These are phyloP conservation scores for Mus spicilegus DNA, from an alignment of 2,113 vertebrate genomes.

Conservation along the genomic window DNA sequence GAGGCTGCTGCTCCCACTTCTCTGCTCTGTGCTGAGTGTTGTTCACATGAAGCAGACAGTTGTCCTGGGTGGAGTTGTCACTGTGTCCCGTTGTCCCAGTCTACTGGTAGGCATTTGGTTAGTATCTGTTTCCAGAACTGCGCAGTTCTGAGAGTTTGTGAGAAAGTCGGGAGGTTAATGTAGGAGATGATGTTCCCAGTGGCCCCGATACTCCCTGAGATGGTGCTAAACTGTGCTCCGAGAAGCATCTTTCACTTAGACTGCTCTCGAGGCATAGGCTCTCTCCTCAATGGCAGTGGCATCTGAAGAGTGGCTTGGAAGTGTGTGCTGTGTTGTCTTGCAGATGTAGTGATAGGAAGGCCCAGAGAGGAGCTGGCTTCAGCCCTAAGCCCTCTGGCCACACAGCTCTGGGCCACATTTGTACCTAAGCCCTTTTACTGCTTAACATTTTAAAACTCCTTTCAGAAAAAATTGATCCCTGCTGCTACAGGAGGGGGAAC, in stretches of 20 bases:
- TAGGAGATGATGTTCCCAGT: neutral
- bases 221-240: conserved; percentile 58
- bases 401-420: neutral
- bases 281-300: neutral
- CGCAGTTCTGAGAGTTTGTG: conserved; percentile 46
- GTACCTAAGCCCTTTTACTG: neutral
- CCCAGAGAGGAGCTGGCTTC: neutral
- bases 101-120: neutral
- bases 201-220: neutral
- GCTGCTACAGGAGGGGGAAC: neutral
- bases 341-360: neutral
- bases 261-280: neutral
- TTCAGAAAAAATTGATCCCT: neutral
- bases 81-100: neutral
- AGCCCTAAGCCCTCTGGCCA: neutral
- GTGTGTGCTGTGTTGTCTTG: neutral
- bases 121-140: conserved; percentile 39
- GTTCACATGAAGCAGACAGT: neutral
- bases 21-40: neutral
- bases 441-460: conserved; percentile 19
- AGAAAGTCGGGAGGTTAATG: neutral
- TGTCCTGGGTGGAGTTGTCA: neutral
- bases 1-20: conserved; percentile 60
- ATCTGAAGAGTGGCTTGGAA: neutral
- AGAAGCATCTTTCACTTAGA: neutral